Conservation (phyloP, 1,140 invertebrate species). For the Aphaenogaster floridana region DNA sequence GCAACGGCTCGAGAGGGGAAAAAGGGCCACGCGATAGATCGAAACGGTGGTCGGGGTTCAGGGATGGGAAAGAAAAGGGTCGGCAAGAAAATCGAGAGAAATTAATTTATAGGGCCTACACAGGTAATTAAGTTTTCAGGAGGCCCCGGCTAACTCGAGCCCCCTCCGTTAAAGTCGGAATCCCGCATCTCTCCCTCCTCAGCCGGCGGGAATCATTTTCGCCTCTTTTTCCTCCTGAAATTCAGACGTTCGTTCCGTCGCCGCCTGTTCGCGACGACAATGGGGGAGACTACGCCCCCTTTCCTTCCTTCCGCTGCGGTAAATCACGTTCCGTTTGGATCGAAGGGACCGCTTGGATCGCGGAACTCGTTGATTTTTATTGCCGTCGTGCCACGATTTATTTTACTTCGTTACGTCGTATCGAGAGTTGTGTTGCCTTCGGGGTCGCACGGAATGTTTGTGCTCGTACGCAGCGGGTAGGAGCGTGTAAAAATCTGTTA, state of each 20-base stretch:
- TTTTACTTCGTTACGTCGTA: slow-evolving; percentile 75
- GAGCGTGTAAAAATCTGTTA: slow-evolving; percentile 65
- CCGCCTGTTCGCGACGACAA: slow-evolving; percentile 35
- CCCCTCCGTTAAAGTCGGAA: slow-evolving; percentile 48
- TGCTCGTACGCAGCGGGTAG: slow-evolving; percentile 13
- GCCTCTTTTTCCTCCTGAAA: slow-evolving; percentile 39
- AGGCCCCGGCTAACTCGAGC: slow-evolving; percentile 80
- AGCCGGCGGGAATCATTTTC: slow-evolving; percentile 64
- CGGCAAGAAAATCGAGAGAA: slow-evolving; percentile 83
- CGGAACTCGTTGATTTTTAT: slow-evolving; percentile 71
- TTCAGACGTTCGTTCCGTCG: slow-evolving; percentile 60
- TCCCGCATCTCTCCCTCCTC: slow-evolving; percentile 52
- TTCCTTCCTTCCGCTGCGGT: slow-evolving; percentile 58
- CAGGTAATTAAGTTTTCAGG: slow-evolving; percentile 87
- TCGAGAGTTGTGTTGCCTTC: slow-evolving; percentile 67
- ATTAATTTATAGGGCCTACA: slow-evolving; percentile 87
- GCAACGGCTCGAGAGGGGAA: slow-evolving; percentile 68
- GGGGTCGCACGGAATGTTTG: slow-evolving; percentile 4
- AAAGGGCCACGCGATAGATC: slow-evolving; percentile 55
- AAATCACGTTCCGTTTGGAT: slow-evolving; percentile 70
- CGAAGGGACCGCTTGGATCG: slow-evolving; percentile 64
- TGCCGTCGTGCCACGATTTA: slow-evolving; percentile 70
- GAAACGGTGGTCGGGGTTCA: slow-evolving; percentile 46
- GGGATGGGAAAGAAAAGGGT: slow-evolving; percentile 59
- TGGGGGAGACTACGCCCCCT: slow-evolving; percentile 41